Percentiles rank a stretch among this genome's conserved stretches.
These are phyloP conservation scores for Eudemis profundana DNA, from an alignment of 2,888 invertebrate genomes.

Conservation along the genomic window DNA sequence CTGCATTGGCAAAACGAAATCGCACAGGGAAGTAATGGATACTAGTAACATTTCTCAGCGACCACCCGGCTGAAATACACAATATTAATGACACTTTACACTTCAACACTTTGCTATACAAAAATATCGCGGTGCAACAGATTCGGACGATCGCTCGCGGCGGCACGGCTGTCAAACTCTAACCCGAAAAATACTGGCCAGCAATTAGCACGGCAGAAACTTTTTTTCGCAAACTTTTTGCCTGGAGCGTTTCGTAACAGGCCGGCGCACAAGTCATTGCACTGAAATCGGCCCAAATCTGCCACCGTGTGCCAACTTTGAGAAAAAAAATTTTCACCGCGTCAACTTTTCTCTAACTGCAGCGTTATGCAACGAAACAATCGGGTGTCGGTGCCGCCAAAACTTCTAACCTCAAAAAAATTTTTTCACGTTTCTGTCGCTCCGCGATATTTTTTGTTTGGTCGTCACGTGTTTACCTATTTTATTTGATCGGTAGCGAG, in stretches of 20 bases:
- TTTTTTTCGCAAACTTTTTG: slow-evolving; percentile 70
- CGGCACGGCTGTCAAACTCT: slow-evolving; percentile 35
- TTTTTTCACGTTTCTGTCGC: slow-evolving; percentile 55
- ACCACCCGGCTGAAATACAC: slow-evolving; percentile 74
- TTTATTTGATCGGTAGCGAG: slow-evolving; percentile 70
- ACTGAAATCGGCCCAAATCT: slow-evolving; percentile 73
- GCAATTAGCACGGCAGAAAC: slow-evolving; percentile 72
- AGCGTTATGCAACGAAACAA: slow-evolving; percentile 79
- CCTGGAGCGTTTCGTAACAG: slow-evolving; percentile 74
- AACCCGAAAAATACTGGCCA: slow-evolving; percentile 59
- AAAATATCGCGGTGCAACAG: slow-evolving; percentile 64
- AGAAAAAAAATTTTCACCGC: slow-evolving; percentile 69
- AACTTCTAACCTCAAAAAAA: slow-evolving; percentile 66
- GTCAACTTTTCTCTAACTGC: slow-evolving; percentile 78
- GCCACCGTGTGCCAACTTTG: slow-evolving; percentile 58
- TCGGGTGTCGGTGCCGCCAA: slow-evolving; percentile 46
- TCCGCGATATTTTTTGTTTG: slow-evolving; percentile 59
- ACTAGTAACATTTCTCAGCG: slow-evolving; percentile 72
- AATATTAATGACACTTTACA: slow-evolving; percentile 55
- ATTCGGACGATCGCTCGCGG: slow-evolving; percentile 53
- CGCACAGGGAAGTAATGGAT: slow-evolving; percentile 79
- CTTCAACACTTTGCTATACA: slow-evolving; percentile 56
- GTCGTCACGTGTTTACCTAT: slow-evolving; percentile 69
- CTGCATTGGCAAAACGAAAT: slow-evolving; percentile 75
- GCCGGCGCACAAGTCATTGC: slow-evolving; percentile 62